These are phyloP conservation scores for Actinernus sp. DNA, from an alignment of 92 coral and sea anemone genomes.

Conservation along the genomic window DNA sequence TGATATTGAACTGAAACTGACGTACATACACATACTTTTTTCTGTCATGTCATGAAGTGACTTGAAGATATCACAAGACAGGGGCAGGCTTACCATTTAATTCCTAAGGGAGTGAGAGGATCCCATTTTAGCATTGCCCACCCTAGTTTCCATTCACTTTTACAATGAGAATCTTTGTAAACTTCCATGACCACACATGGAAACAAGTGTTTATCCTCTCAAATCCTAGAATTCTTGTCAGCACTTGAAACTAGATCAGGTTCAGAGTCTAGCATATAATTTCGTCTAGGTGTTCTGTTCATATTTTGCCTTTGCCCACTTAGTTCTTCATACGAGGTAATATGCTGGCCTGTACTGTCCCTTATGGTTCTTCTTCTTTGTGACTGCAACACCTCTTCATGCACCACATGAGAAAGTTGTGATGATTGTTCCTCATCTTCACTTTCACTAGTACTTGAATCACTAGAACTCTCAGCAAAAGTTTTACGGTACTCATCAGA, in stretches of 20 bases:
- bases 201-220: too few relatives aligned
- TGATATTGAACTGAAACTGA: too few relatives aligned
- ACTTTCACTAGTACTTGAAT: not conserved
- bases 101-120: too few relatives aligned
- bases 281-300: conserved; percentile 1
- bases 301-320: conserved; percentile 35
- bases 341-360: conserved; percentile 23
- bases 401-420: conserved; percentile 12
- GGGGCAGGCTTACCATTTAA: too few relatives aligned
- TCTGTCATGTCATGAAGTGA: too few relatives aligned
- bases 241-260: conserved; percentile 23
- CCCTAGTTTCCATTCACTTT: too few relatives aligned
- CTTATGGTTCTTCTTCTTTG: conserved; percentile 30
- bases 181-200: too few relatives aligned
- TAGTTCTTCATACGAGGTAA: conserved; percentile 30
- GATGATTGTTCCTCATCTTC: conserved; percentile 11
- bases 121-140: too few relatives aligned
- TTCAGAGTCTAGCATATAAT: conserved; percentile 17
- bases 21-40: too few relatives aligned
- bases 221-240: conserved; percentile 23
- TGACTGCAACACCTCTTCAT: conserved; percentile 17
- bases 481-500: conserved; percentile 12
- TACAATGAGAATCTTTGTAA: too few relatives aligned
- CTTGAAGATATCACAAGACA: too few relatives aligned
- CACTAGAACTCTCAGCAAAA: not conserved